A percentile compares a stretch with the other conserved stretches of the same genome.
Conservation (phyloP, 2,113 vertebrate genomes). For the Platysteira castanea region DNA sequence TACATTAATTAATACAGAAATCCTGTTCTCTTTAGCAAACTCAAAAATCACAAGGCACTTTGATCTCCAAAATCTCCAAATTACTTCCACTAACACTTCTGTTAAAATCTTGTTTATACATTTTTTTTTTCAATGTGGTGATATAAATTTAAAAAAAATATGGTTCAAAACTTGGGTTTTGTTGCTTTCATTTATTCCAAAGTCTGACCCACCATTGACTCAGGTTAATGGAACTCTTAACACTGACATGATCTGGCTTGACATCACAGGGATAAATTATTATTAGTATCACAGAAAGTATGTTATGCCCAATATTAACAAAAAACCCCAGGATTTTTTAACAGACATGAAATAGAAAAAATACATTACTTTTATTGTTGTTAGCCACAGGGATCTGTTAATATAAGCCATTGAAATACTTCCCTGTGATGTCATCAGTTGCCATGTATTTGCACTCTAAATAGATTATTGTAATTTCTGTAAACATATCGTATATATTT, state of each 20-base stretch:
- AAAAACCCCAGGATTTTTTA: neutral
- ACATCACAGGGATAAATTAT: neutral
- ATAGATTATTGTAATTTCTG: slow-evolving; percentile 42
- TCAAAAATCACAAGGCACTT: neutral
- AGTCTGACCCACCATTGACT: neutral
- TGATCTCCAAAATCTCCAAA: neutral
- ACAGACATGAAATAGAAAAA: neutral
- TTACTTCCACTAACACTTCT: neutral
- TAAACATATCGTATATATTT: slow-evolving; percentile 29
- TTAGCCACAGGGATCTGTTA: neutral
- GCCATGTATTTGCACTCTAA: slow-evolving; percentile 34
- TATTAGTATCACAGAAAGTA: neutral
- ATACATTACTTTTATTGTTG: neutral
- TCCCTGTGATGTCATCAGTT: slow-evolving; percentile 32
- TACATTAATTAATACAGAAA: neutral
- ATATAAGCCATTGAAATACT: slow-evolving; percentile 11
- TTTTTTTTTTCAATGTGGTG: neutral
- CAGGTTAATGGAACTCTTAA: neutral
- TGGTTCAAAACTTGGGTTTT: neutral
- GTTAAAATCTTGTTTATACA: neutral
- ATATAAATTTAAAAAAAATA: neutral
- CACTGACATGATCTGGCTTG: neutral
- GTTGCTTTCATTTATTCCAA: neutral
- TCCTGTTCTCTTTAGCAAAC: neutral
- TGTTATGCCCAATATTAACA: neutral